Evolutionary conservation across 2,888 invertebrate species (phyloP).

Genomic region (Apamea epomidion): DNA sequence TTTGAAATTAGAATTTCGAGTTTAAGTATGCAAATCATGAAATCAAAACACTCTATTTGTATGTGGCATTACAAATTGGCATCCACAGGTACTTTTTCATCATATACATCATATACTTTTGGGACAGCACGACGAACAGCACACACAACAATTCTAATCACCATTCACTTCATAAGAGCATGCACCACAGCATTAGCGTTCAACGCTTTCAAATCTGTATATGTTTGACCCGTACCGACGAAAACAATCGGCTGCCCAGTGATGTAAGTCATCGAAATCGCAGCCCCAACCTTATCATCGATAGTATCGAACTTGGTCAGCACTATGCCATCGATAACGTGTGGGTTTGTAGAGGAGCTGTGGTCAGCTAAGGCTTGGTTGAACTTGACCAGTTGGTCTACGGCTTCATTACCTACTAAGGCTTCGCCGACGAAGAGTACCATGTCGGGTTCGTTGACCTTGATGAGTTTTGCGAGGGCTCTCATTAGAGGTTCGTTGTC

Average conservation of each 20-base stretch:
- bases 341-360: constrained; percentile 94
- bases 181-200: constrained; percentile 99
- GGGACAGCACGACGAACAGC: constrained; percentile 39
- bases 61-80: too few relatives aligned
- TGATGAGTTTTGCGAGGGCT: constrained; percentile 98
- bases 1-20: background rate
- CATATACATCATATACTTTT: background rate
- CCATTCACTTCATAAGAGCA: constrained; percentile 96
- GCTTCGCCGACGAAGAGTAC: constrained; percentile 99
- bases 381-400: constrained; percentile 99
- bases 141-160: constrained; percentile 33
- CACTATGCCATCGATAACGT: constrained; percentile 99
- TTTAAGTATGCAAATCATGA: background rate
- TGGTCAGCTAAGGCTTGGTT: constrained; percentile 99
- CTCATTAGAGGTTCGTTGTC: constrained; percentile 99
- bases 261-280: constrained; percentile 99
- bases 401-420: constrained; percentile 99
- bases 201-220: constrained; percentile 98
- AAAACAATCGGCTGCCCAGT: constrained; percentile 99
- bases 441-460: constrained; percentile 98
- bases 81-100: background rate
- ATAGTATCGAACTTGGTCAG: constrained; percentile 99
- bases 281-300: constrained; percentile 99
- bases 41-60: too few relatives aligned
- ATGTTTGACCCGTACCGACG: constrained; percentile 99